Percentiles rank a stretch among this genome's conserved stretches.
Conservation (phyloP, 1,140 invertebrate species). For the Planococcus citri region DNA sequence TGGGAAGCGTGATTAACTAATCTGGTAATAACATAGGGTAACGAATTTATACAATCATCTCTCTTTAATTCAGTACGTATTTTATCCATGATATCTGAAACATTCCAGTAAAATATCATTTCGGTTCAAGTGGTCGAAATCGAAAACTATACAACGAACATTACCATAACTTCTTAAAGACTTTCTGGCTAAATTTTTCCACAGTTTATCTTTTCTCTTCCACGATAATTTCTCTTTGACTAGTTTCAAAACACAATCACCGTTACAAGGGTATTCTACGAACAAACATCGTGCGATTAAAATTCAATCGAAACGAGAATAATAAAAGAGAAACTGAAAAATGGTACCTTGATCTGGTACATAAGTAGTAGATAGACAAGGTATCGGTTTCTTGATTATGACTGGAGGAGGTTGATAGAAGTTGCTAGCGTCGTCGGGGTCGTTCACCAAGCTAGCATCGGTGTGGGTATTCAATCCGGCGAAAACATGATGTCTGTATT, state of each 20-base stretch:
- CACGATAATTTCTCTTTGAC: neutral
- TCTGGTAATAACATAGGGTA: constrained; percentile 1
- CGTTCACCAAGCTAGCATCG: neutral
- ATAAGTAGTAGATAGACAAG: neutral
- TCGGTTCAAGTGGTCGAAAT: too few relatives aligned
- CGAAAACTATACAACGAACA: too few relatives aligned
- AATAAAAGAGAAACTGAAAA: neutral
- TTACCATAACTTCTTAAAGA: neutral
- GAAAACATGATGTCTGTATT: constrained; percentile 3
- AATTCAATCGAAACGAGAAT: neutral
- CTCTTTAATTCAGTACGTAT: neutral
- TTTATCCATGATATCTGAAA: neutral
- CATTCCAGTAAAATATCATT: too few relatives aligned
- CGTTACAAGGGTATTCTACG: neutral
- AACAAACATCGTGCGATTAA: neutral
- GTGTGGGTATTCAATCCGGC: neutral
- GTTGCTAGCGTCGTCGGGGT: neutral
- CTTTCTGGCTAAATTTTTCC: neutral
- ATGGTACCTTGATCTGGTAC: neutral
- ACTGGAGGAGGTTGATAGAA: neutral
- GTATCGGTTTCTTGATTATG: neutral
- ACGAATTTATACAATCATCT: neutral
- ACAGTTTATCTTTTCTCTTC: neutral
- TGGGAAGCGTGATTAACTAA: neutral
- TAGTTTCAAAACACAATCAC: neutral